A percentile compares a stretch with the other conserved stretches of the same genome.
Evolutionary conservation across 2,797 vertebrate species (phyloP).

Genomic region (Silurus aristotelis): DNA sequence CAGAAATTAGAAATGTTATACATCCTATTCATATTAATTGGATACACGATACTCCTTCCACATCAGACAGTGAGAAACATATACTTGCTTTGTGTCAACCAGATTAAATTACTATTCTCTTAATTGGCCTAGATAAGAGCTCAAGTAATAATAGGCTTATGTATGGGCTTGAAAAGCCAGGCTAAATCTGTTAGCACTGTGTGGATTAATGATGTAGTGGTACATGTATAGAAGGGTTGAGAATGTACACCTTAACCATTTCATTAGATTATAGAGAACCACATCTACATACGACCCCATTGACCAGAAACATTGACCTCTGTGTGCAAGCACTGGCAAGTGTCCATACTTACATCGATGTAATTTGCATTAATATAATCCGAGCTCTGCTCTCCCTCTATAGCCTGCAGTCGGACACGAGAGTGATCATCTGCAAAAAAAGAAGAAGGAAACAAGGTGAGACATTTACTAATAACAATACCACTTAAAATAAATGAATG

Average conservation of each 20-base stretch:
- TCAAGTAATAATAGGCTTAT: constrained; percentile 18
- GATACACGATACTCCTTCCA: not conserved
- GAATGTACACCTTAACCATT: constrained; percentile 4
- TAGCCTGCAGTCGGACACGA: constrained; percentile 86
- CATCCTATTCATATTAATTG: not conserved
- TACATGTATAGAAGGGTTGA: not conserved
- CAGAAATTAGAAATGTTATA: not conserved
- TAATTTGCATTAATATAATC: constrained; percentile 99
- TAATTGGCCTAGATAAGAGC: constrained; percentile 7
- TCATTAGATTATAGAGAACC: constrained; percentile 8
- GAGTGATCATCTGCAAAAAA: constrained; percentile 87
- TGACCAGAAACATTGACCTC: constrained; percentile 29
- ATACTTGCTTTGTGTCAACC: not conserved
- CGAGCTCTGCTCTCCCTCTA: constrained; percentile 88
- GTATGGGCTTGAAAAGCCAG: constrained; percentile 44
- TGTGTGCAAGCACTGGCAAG: constrained; percentile 11
- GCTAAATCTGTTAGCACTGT: constrained; percentile 43
- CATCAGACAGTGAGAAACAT: not conserved
- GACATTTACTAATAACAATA: constrained; percentile 11
- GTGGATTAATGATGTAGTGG: constrained; percentile 49
- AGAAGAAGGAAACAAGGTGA: not conserved
- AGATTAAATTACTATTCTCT: not conserved
- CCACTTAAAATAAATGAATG: not conserved
- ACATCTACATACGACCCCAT: constrained; percentile 8
- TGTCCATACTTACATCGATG: constrained; percentile 85